Base-by-base conservation (phyloP, 2,113 vertebrate genomes). In the Solenodon paradoxus region DNA sequence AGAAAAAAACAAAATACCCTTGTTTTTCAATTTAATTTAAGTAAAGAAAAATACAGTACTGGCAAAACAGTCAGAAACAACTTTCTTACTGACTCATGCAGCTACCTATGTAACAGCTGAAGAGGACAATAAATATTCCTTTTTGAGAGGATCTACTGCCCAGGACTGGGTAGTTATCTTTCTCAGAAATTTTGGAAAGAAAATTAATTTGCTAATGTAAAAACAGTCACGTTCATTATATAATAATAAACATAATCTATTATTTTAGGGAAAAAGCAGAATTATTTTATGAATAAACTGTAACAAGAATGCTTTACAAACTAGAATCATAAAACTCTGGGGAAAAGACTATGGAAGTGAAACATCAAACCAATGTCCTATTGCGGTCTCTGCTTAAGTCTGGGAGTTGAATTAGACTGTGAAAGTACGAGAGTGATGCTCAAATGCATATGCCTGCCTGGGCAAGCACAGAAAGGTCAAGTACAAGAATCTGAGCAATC, bases 21-120 rank as follows among this genome's bases (percentile, higher is more conserved):
- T 35, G n/a, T 82, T 88, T 92, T 45, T 81, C 63, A 35, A 61
- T 61, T 94, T 66, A 93, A 45, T 63, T n/a, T 88, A 53, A 93
- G 51, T 55, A 91, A 92, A 86, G 19, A 77, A 11, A 90, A 90
- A 74, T 30, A 74, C 1, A 66, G 28, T 80, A 77, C 11, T 72
- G 57, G 51, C 3, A 61, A 63, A 94, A 80, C 15, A 42, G 17
- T 91, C 38, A n/a, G 20, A 80, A 95, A 89, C 28, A n/a, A 66
- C 22, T 83, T 20, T 42, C 15, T 77, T 17, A 45, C 3, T 47
- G 19, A 75, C 32, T 47, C 0, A 0, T 32, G 7, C 4, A 78
- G 19, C 6, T 72, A 61, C 28, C 49, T 35, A 38, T 5, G 0
- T 38, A 75, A 57, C 0, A 61, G 30, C 22, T 49, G 5, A 49